Evolutionary conservation across 2,888 invertebrate species (phyloP).

Genomic region (Cephus spinipes): DNA sequence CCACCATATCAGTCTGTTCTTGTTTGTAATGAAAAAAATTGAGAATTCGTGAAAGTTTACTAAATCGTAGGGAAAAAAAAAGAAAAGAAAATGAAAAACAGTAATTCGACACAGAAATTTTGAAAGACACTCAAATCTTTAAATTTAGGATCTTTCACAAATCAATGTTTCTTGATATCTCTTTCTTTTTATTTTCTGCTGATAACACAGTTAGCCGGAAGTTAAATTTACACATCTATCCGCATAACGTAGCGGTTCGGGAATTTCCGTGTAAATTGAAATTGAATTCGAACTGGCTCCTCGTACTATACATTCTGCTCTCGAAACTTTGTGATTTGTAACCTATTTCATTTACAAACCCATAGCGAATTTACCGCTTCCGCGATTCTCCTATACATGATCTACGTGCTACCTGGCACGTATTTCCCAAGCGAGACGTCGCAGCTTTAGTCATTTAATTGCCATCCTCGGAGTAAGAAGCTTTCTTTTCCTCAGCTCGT

Average conservation of each 20-base stretch:
- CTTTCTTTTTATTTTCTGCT: neutral
- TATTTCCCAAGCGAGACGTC: neutral
- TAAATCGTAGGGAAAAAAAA: too few species aligned
- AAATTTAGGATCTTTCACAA: neutral
- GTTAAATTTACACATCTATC: neutral
- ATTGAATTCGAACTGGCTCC: neutral
- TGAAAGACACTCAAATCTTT: neutral
- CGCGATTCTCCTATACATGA: neutral
- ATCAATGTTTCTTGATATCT: neutral
- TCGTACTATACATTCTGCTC: neutral
- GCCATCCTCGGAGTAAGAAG: neutral
- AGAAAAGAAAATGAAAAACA: too few species aligned
- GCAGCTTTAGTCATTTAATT: neutral
- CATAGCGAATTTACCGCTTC: neutral
- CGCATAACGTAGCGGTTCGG: neutral
- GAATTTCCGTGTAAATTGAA: neutral
- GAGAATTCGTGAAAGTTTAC: neutral
- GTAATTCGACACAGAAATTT: too few species aligned
- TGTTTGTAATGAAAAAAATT: neutral
- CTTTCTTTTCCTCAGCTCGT: neutral
- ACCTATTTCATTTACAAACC: constrained; percentile 18
- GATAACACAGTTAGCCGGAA: neutral
- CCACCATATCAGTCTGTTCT: neutral
- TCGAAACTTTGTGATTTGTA: constrained; percentile 30
- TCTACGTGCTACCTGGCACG: neutral